Conservation (phyloP, 2,797 vertebrate genomes). For the Melanogrammus aeglefinus region DNA sequence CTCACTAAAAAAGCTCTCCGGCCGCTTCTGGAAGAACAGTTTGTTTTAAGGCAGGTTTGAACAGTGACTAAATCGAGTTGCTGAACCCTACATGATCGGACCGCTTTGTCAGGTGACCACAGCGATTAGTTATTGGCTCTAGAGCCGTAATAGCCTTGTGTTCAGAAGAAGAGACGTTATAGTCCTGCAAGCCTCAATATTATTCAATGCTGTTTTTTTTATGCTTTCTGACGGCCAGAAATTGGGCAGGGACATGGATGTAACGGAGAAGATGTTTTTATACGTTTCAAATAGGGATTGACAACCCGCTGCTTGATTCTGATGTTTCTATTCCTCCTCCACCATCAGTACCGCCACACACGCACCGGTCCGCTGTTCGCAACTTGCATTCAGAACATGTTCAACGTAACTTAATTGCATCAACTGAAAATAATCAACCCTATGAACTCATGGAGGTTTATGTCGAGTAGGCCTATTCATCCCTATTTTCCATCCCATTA, state of each 20-base stretch:
- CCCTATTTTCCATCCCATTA: neutral
- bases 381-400: neutral
- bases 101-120: neutral
- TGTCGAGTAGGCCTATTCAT: neutral
- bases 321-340: neutral
- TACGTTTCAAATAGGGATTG: neutral
- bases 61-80: neutral
- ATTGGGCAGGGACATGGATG: neutral
- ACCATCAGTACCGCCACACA: neutral
- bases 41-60: neutral
- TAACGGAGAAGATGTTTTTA: neutral
- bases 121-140: neutral
- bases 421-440: neutral
- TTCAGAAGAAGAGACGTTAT: slow-evolving; percentile 14
- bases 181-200: slow-evolving; percentile 66
- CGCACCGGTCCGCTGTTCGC: neutral
- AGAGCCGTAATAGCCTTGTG: neutral
- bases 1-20: neutral
- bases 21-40: neutral
- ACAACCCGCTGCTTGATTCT: neutral
- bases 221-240: slow-evolving; percentile 29
- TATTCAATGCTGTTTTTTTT: slow-evolving; percentile 60
- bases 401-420: neutral
- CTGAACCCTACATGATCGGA: neutral
- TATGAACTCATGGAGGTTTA: neutral